Evolutionary conservation across 2,888 invertebrate species (phyloP).

Genomic region (Prosopocoilus inquinatus): DNA sequence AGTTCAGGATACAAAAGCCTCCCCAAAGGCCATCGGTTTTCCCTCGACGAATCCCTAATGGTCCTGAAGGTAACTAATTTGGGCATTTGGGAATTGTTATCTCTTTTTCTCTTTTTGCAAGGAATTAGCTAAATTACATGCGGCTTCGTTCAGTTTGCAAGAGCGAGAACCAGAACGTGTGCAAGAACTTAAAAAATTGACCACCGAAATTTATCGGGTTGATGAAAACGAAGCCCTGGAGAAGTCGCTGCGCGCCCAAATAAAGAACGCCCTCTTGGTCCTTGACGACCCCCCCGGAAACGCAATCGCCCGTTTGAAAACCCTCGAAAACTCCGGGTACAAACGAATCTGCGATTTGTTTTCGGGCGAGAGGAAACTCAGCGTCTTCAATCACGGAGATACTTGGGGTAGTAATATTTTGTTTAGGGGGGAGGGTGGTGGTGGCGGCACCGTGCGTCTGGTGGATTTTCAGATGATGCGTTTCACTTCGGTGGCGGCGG

Average conservation of each 20-base stretch:
- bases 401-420: slow-evolving; percentile 31
- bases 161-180: slow-evolving; percentile 11
- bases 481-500: slow-evolving; percentile 29
- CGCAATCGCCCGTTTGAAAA: not conserved
- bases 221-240: not conserved
- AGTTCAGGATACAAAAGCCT: slow-evolving; percentile 16
- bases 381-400: slow-evolving; percentile 32
- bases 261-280: slow-evolving; percentile 5
- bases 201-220: not conserved
- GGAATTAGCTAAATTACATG: slow-evolving; percentile 29
- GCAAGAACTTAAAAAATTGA: not conserved
- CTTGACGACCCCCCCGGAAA: slow-evolving; percentile 6
- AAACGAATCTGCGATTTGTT: slow-evolving; percentile 1
- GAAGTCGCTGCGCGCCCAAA: not conserved
- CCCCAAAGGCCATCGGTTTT: slow-evolving; percentile 16
- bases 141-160: slow-evolving; percentile 27
- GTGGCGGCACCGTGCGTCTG: slow-evolving; percentile 20
- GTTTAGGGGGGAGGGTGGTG: slow-evolving; percentile 19
- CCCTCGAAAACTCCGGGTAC: slow-evolving; percentile 1
- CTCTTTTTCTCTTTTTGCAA: slow-evolving; percentile 5
- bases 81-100: not conserved
- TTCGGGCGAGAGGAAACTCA: not conserved
- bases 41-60: slow-evolving; percentile 15
- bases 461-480: slow-evolving; percentile 32
- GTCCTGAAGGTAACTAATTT: slow-evolving; percentile 17